A percentile compares a stretch with the other conserved stretches of the same genome.
Evolutionary conservation across 2,797 vertebrate species (phyloP).

Genomic region (Acridotheres tristis): DNA sequence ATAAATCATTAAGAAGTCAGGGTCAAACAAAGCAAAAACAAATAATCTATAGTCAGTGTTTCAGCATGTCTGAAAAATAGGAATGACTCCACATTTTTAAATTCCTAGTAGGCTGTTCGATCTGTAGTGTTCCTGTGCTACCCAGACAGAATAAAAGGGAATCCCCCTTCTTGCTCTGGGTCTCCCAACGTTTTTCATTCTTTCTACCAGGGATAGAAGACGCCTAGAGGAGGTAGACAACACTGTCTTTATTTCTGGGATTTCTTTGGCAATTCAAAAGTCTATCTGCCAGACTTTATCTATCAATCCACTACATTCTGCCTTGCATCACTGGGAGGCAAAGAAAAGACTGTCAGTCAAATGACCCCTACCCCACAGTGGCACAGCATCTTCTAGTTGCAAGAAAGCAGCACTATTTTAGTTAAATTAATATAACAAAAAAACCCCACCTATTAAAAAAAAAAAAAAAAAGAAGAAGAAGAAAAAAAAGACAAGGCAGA

Average conservation of each 20-base stretch:
- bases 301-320: not conserved
- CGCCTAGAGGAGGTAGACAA: not conserved
- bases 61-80: not conserved
- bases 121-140: not conserved
- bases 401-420: not conserved
- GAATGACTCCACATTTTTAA: not conserved
- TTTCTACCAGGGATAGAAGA: not conserved
- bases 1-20: not conserved
- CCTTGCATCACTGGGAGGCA: not conserved
- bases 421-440: not conserved
- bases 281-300: not conserved
- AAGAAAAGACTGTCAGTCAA: not conserved
- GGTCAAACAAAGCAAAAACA: constrained; percentile 23
- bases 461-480: not conserved
- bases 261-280: not conserved
- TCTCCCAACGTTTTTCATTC: not conserved
- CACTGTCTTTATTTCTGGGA: not conserved
- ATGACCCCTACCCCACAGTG: not conserved
- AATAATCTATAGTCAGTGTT: not conserved
- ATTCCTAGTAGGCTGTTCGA: not conserved
- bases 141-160: fast-evolving
- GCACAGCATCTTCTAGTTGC: not conserved
- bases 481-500: not conserved
- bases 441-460: fast-evolving
- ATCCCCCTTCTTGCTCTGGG: not conserved